Conservation (phyloP, 1,140 invertebrate genomes). For the Varroa destructor region DNA sequence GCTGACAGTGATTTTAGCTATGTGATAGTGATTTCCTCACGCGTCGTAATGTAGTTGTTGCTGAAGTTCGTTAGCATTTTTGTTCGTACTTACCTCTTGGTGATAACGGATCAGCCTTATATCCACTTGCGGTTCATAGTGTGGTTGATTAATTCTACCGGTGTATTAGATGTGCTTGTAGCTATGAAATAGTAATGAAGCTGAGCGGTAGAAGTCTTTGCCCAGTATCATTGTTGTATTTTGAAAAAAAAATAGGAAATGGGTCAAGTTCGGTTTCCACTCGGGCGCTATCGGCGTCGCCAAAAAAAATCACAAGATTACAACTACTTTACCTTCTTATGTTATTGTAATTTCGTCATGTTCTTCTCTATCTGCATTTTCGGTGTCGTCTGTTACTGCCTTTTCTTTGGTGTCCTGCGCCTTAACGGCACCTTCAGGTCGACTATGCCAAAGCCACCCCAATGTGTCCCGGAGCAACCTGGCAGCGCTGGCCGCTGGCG, state of each 20-base stretch:
- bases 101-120: too few species aligned
- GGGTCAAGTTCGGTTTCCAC: conserved; percentile 17
- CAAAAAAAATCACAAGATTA: background rate
- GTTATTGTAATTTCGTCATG: background rate
- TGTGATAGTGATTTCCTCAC: too few species aligned
- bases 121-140: too few species aligned
- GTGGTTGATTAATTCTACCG: too few species aligned
- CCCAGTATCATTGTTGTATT: too few species aligned
- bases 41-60: too few species aligned
- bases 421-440: background rate
- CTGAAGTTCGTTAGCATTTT: too few species aligned
- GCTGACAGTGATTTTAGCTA: too few species aligned
- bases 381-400: background rate
- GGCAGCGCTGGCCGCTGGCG: conserved; percentile 38
- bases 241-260: background rate
- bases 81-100: too few species aligned
- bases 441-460: conserved; percentile 36
- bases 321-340: background rate
- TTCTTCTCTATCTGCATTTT: background rate
- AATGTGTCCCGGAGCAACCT: conserved; percentile 42
- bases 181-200: too few species aligned
- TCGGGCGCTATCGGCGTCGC: conserved; percentile 14
- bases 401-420: background rate
- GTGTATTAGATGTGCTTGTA: too few species aligned
- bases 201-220: too few species aligned